Base-by-base conservation (phyloP, 2,797 vertebrate genomes). In the Sebastiscus albofasciatus region DNA sequence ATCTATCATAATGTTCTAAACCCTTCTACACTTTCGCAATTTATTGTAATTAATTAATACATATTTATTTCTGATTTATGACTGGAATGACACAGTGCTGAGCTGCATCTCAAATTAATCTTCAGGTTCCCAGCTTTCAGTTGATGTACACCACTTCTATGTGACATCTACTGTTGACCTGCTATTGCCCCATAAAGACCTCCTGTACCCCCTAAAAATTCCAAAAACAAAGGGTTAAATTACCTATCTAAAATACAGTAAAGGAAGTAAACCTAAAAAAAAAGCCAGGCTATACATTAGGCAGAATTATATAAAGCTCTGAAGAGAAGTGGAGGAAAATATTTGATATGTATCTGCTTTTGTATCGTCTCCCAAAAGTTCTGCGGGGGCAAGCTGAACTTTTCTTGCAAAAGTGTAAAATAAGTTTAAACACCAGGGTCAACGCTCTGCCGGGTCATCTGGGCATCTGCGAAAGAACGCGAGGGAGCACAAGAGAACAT, bases 121-220 rank as follows among this genome's bases (percentile, higher is more conserved):
- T 46, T 0, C 16, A 46, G 6, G 0, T 46, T 46, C 42, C 16
- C 16, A 46, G 42, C 42, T 46, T 46, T 46, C 42, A 46, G 42
- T 20, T 46, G 42, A 46, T 46, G 42, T 0, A 20, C 0, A 18
- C 42, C 16, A 46, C 42, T 8, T 46, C 16, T 46, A 46, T 46
- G 42, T 46, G 42, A 18, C 42, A 46, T 46, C 16, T 46, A 8
- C 42, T 46, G 42, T 8, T 46, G 16, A 46, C 42, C 16, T 46
- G 16, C 42, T 46, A 8, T 18, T 0, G 0, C 42, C 42, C 16
- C 16, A 0, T 8, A 18, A 46, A 46, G 0, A 46, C 6, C 6
- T 1, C 42, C 42, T 46, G 6, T 3, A 0, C 42, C 16, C 0
- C 1, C 16, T 46, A 46, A 18, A 18, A 46, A 18, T 0, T 16